These are phyloP conservation scores for Ditylenchus weischeri DNA, from an alignment of 2,888 invertebrate genomes.

Conservation along the genomic window DNA sequence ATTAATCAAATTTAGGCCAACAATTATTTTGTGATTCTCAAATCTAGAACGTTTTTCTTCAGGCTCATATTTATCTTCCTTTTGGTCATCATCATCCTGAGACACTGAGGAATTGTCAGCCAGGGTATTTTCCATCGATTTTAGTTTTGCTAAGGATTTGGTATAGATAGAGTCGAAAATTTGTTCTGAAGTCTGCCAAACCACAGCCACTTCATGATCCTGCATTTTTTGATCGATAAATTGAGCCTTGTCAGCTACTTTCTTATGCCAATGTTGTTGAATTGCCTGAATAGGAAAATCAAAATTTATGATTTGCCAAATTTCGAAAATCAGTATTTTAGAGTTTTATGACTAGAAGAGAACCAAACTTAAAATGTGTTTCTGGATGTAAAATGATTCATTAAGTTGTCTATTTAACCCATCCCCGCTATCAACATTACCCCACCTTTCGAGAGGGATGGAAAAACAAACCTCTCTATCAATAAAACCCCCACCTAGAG, in stretches of 20 bases:
- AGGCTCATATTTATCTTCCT: neutral
- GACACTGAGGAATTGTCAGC: neutral
- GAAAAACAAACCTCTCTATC: no score
- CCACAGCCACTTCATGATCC: conserved; percentile 12
- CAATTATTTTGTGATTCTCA: neutral
- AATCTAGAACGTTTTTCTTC: neutral
- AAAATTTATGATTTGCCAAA: no score
- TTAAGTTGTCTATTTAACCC: no score
- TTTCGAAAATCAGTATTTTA: no score
- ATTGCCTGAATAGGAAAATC: conserved; percentile 27
- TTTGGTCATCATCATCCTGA: neutral
- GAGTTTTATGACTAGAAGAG: no score
- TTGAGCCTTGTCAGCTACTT: conserved; percentile 39
- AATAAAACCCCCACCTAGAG: no score
- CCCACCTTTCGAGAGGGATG: no score
- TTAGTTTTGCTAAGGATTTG: neutral
- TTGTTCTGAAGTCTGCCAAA: conserved; percentile 8
- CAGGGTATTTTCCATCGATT: neutral
- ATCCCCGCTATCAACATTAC: no score
- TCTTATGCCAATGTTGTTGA: conserved; percentile 43
- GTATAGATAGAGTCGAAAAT: conserved; percentile 7
- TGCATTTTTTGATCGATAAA: conserved; percentile 36
- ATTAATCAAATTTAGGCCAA: neutral
- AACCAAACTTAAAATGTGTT: no score
- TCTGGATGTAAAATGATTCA: no score